phyloP scores from a whole-genome alignment of 1,140 invertebrate genomes.

The Hycleus phaleratus region DNA sequence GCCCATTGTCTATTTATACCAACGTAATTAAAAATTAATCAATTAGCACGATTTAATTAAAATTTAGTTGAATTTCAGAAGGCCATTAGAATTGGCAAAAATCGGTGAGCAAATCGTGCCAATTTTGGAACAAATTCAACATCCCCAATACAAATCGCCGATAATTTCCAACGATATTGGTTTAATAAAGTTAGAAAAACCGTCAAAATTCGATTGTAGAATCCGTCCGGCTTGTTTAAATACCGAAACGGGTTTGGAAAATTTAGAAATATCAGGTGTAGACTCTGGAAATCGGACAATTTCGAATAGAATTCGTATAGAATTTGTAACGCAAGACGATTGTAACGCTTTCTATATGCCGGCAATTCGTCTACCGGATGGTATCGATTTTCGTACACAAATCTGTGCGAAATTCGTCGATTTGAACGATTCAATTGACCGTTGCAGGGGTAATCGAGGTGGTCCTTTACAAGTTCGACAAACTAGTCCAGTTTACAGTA shows the following conservation, averaged over 20 bases:
- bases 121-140: conserved; percentile 38
- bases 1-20: conserved; percentile 53
- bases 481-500: neutral
- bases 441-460: no score
- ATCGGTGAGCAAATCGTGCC: conserved; percentile 26
- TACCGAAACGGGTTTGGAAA: conserved; percentile 3
- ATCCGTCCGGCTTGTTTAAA: conserved; percentile 51
- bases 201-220: conserved; percentile 40
- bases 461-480: no score
- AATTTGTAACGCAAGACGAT: no score
- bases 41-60: neutral
- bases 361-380: no score
- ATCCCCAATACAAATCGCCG: conserved; percentile 40
- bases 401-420: no score
- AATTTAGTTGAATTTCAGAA: conserved; percentile 13
- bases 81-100: conserved; percentile 3
- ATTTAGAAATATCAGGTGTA: conserved; percentile 27
- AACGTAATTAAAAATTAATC: conserved; percentile 1
- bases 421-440: no score
- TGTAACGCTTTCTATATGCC: no score
- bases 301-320: no score
- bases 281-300: no score
- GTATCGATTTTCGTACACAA: no score
- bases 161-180: conserved; percentile 54
- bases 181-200: conserved; percentile 43